A percentile compares a stretch with the other conserved stretches of the same genome.
Conservation (phyloP, 2,888 invertebrate species). For the Rhyacophila evoluta region DNA sequence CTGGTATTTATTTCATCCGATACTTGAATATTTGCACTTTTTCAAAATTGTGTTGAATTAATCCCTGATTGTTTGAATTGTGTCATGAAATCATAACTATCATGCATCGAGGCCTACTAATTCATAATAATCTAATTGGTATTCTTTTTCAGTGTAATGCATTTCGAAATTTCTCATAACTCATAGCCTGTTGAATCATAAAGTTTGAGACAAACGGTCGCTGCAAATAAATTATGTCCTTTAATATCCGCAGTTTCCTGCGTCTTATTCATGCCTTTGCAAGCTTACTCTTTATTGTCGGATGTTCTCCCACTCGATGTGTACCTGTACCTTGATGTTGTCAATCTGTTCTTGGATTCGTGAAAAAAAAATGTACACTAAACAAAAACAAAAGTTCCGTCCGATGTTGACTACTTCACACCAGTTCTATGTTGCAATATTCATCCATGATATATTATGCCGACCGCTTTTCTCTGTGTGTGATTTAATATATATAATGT, state of each 20-base stretch:
- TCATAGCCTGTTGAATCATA: not conserved
- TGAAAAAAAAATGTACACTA: constrained; percentile 25
- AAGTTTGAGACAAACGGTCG: not conserved
- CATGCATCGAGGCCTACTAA: no score
- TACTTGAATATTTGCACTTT: no score
- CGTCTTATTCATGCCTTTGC: constrained; percentile 38
- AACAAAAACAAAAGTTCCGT: not conserved
- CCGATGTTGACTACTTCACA: not conserved
- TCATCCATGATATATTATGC: constrained; percentile 3
- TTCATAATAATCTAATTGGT: no score
- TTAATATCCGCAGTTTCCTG: not conserved
- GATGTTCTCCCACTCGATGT: constrained; percentile 44
- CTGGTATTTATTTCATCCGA: no score
- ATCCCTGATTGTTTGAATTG: no score
- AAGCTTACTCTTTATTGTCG: constrained; percentile 48
- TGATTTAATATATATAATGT: not conserved
- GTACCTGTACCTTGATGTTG: constrained; percentile 44
- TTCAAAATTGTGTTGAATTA: no score
- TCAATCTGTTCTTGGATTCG: constrained; percentile 11
- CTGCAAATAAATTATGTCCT: not conserved
- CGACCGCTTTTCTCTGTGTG: not conserved
- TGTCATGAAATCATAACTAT: no score
- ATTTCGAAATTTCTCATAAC: no score
- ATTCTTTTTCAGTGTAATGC: no score
- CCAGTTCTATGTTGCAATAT: constrained; percentile 12